Evolutionary conservation across 2,888 invertebrate genomes (phyloP).

Genomic region (Trilocha varians): DNA sequence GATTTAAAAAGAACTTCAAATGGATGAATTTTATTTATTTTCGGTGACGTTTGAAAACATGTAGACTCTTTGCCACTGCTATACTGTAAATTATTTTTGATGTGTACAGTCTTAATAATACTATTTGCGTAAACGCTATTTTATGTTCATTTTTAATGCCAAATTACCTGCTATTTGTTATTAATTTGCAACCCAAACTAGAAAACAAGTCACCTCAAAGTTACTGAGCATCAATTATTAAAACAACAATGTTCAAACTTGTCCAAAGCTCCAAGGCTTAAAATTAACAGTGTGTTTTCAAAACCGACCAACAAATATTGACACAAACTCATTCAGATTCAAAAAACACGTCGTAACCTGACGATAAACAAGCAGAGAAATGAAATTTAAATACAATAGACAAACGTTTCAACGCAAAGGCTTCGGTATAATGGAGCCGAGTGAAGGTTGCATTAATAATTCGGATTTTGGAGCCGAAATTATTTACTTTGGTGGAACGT

Average conservation of each 20-base stretch:
- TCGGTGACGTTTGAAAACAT: too few relatives aligned
- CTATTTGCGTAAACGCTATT: too few relatives aligned
- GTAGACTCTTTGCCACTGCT: too few relatives aligned
- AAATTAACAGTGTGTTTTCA: neutral
- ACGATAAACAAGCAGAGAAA: conserved; percentile 1
- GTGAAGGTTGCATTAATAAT: conserved; percentile 8
- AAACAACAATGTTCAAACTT: neutral
- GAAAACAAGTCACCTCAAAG: too few relatives aligned
- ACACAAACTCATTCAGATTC: conserved; percentile 6
- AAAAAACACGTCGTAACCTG: conserved; percentile 1
- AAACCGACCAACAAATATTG: neutral
- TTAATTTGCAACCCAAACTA: too few relatives aligned
- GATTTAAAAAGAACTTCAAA: too few relatives aligned
- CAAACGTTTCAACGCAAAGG: conserved; percentile 6
- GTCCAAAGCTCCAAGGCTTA: neutral
- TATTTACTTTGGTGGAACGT: conserved; percentile 7
- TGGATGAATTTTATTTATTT: too few relatives aligned
- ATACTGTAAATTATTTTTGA: too few relatives aligned
- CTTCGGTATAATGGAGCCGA: conserved; percentile 7
- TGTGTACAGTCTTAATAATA: too few relatives aligned
- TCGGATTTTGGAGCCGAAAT: conserved; percentile 8
- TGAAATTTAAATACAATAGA: conserved; percentile 4
- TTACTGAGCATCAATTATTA: too few relatives aligned
- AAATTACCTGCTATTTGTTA: too few relatives aligned
- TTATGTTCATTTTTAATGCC: too few relatives aligned